phyloP scores from a whole-genome alignment of 2,888 invertebrate genomes.

The Laothoe populi region DNA sequence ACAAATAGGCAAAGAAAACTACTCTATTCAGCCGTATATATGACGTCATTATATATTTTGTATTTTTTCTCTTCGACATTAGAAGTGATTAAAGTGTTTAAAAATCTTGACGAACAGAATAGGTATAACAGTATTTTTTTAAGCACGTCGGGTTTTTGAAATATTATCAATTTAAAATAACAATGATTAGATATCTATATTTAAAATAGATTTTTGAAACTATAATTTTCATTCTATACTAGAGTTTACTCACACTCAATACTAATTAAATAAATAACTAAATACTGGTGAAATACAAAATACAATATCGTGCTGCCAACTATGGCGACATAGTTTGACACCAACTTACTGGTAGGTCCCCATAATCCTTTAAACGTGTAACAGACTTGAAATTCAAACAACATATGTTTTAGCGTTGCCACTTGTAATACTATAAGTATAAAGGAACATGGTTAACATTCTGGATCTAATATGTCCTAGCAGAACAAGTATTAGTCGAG shows the following conservation, averaged over 20 bases:
- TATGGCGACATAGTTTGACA: constrained; percentile 20
- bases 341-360: constrained; percentile 70
- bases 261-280: background rate
- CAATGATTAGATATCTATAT: too few relatives aligned
- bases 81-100: too few relatives aligned
- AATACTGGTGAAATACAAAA: background rate
- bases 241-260: background rate
- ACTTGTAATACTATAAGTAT: background rate
- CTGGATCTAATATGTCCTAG: constrained; percentile 10
- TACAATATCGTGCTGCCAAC: constrained; percentile 27
- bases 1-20: too few relatives aligned
- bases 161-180: too few relatives aligned
- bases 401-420: background rate
- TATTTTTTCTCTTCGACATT: too few relatives aligned
- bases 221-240: too few relatives aligned
- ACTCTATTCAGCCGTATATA: too few relatives aligned
- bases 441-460: background rate
- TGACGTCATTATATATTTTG: too few relatives aligned
- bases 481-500: constrained; percentile 23
- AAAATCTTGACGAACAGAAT: too few relatives aligned
- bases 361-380: constrained; percentile 71
- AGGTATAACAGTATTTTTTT: too few relatives aligned
- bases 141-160: too few relatives aligned
- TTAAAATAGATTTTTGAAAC: too few relatives aligned
- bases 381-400: constrained; percentile 73